Evolutionary conservation across 2,113 vertebrate species (phyloP), one percentile per base, ranked within the genome.

Genomic region (Suncus etruscus): DNA sequence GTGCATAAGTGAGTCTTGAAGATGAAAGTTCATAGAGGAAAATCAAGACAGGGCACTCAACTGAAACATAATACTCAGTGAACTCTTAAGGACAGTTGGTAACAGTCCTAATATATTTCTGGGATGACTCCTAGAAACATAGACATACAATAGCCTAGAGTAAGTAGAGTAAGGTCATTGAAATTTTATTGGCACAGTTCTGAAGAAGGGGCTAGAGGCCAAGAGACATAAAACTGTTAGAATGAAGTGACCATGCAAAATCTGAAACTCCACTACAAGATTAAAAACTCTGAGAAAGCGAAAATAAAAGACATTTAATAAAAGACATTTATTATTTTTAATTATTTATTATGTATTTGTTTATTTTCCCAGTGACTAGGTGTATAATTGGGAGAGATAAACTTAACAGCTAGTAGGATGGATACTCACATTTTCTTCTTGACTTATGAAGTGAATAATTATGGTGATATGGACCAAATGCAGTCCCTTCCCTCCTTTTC

Each of bases 1-100:
- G 22, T 76, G 22, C 50, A 94, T 65, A 78, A 80, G 22, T 76
- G 75, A 81, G 16, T 80, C 50, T 74, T 69, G 4, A 89, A 5
- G 12, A 12, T 45, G 63, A 80, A 0, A 51, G 69, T 65, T 11
- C 50, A 76, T n/a, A 75, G 61, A 63, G n/a, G 25, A 9, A 27
- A 87, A 78, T 48, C 65, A 24, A 66, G 65, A 61, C 65, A 66
- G 39, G 16, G 4, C n/a, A 48, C 47, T 29, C 63, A 32, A 10
- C 69, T 68, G 8, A 32, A 50, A 85, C 75, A 76, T 20, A 2
- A n/a, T 48, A 50, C 45, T 80, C 58, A 85, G 7, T 12, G 27
- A 81, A 14, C 27, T 54, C n/a, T 70, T 25, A 16, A 68, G 48
- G 25, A 69, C 20, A 39, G 18, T 47, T n/a, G 4, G 11, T 39